These are phyloP conservation scores for Haemorhous mexicanus DNA, from an alignment of 2,113 vertebrate species.

Conservation along the genomic window DNA sequence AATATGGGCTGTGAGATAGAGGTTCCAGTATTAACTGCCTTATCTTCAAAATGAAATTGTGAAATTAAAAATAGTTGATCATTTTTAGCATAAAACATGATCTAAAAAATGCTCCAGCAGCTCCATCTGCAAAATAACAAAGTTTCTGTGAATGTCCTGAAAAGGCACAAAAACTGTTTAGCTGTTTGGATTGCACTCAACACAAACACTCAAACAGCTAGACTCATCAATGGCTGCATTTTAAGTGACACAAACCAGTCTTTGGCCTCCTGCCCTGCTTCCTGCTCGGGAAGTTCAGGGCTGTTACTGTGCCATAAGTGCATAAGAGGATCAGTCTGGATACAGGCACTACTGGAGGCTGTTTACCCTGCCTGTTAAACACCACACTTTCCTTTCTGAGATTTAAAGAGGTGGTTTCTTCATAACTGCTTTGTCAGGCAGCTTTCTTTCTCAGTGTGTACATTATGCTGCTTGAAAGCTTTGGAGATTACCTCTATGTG, in stretches of 20 bases:
- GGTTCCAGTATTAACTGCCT: not conserved
- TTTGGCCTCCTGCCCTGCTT: not conserved
- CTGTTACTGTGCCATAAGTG: not conserved
- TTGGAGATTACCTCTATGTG: not conserved
- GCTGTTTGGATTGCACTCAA: not conserved
- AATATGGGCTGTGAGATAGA: not conserved
- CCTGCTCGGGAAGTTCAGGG: not conserved
- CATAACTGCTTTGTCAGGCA: not conserved
- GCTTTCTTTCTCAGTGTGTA: not conserved
- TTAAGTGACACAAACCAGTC: not conserved
- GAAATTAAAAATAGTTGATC: not conserved
- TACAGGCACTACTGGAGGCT: not conserved
- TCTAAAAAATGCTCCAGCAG: not conserved
- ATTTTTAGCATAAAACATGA: not conserved
- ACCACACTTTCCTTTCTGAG: not conserved
- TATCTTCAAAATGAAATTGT: not conserved
- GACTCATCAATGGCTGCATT: not conserved
- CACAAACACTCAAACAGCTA: not conserved
- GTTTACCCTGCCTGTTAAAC: not conserved
- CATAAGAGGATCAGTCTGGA: not conserved
- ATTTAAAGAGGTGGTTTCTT: not conserved
- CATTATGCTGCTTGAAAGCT: not conserved
- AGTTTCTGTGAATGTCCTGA: not conserved
- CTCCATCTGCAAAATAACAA: not conserved
- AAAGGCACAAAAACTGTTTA: not conserved